Percentiles rank a stretch among this genome's conserved stretches.
Conservation (phyloP, 2,797 vertebrate species). For the Trichosurus vulpecula region DNA sequence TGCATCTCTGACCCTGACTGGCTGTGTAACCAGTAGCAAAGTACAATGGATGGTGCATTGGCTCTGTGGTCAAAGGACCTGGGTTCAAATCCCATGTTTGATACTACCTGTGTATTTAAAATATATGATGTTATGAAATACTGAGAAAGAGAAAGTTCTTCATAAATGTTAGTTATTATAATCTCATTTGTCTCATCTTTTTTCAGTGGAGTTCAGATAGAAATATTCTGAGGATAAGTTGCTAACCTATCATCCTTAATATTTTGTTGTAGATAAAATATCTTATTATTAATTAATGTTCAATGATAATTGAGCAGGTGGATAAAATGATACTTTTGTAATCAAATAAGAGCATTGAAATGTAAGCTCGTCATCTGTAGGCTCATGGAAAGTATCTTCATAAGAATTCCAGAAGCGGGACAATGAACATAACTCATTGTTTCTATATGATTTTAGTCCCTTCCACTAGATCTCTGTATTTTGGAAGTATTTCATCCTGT, state of each 20-base stretch:
- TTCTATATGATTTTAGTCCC: not conserved
- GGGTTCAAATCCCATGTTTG: not conserved
- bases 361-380: not conserved
- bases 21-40: not conserved
- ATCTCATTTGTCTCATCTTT: not conserved
- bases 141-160: not conserved
- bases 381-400: not conserved
- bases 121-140: not conserved
- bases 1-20: not conserved
- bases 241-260: not conserved
- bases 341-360: not conserved
- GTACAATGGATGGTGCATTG: not conserved
- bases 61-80: not conserved
- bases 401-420: not conserved
- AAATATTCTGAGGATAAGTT: not conserved
- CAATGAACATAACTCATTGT: not conserved
- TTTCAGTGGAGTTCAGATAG: not conserved
- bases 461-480: not conserved
- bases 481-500: not conserved
- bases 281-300: not conserved
- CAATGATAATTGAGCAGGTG: not conserved
- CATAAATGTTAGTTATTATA: not conserved
- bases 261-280: not conserved
- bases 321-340: not conserved
- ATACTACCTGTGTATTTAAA: not conserved